Evolutionary conservation across 2,888 invertebrate genomes (phyloP), one percentile per base, ranked within the genome.

Genomic region (Drosophila percnosoma): DNA sequence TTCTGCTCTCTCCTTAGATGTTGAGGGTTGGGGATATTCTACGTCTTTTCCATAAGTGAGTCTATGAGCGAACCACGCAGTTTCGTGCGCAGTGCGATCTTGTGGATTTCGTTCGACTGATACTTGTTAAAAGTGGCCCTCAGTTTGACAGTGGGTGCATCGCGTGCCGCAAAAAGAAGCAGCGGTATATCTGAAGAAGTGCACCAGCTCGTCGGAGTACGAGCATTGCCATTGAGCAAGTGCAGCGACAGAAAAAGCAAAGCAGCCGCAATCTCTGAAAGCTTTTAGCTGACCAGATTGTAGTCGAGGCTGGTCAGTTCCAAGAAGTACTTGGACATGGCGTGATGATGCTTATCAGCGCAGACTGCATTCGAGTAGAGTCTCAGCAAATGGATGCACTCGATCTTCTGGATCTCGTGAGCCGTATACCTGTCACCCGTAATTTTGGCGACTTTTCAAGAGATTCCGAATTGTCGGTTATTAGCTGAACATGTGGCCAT

Each of bases 241-340:
- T 91, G 91, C 55, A 93, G 78, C 15, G 93, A 86, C 2, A 93
- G 82, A 48, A 91, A 92, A 10, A 92, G 77, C 8, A 93, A 91
- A 13, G 92, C 90, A 21, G 92, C 93, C 29, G 91, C 93, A 79
- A 93, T 87, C 82, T 97, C 94, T 0, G 99, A 99, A 0, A 99
- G 98, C 68, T 95, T 94, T 87, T 96, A 94, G 87, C 96, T 95
- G 24, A 96, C 95, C 94, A 98, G 94, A 15, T 95, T 94, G 91
- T 98, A 97, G 70, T 98, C 97, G 11, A 97, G 93, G 52, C 98
- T 93, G 63, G 96, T 94, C 73, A 98, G 94, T 92, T 99, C 99
- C 89, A 98, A 95, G 68, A 99, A 95, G 92, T 98, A 99, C 93
- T 99, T 99, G 18, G 97, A 97, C 92, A 98, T 94, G 62, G 96